Base-by-base conservation (phyloP, 2,797 vertebrate species). In the Geotrypetes seraphini region DNA sequence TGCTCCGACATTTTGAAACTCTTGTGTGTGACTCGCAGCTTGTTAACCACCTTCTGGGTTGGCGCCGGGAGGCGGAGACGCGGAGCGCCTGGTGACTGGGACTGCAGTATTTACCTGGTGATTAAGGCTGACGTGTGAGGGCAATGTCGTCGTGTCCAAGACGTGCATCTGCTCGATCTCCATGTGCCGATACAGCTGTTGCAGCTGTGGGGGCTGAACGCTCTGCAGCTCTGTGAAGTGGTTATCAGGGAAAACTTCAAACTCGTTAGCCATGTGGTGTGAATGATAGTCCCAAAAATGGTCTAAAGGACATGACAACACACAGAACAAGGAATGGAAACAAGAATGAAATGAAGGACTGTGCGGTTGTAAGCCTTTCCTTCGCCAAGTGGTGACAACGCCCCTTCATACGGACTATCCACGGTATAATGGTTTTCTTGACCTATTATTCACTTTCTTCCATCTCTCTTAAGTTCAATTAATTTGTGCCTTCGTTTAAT, bases 211-310 rank as follows among this genome's bases (percentile, higher is more conserved):
- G 9, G 89, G 71, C 60, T 88, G 91, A n/a, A 97, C 92, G 0
- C 89, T 97, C 77, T 99, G 95, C 39, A 99, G 78, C 46, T 97
- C 95, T 7, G 93, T 96, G 74, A 99, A 95, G 59, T 96, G 92
- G 31, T 73, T 83, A 46, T 96, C 94, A 5, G 81, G 66, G 31
- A 97, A 89, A 60, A 66, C 87, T 59, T 96, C 92, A 32, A 95
- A 93, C 24, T 99, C 94, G 5, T 50, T 79, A 31, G 87, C 74
- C 65, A 93, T 77, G 8, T 86, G 75, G 15, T 87, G 86, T n/a
- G 78, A 17, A 43, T 88, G 85, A 47, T 92, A 96, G 6, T 97
- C 92, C 94, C 92, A 97, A 56, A 87, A 89, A 54, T 96, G 90
- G 40, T 97, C 95, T 93, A 48, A 12, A 5, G 46, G 35, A 11